A percentile compares a stretch with the other conserved stretches of the same genome.
Conservation (phyloP, 2,797 vertebrate genomes). For the Gambusia yucatana region DNA sequence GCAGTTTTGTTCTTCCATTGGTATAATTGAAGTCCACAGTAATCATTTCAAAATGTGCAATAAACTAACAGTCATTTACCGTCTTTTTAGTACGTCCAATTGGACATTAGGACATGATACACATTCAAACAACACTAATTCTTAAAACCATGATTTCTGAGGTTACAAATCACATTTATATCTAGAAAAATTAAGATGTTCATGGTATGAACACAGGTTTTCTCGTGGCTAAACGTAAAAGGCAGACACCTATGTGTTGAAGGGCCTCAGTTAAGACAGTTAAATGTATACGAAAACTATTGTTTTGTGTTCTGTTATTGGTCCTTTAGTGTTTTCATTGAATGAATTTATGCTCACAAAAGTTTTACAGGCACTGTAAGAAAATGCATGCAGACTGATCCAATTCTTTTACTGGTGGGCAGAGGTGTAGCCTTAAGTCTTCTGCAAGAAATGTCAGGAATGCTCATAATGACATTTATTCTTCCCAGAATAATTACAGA, state of each 20-base stretch:
- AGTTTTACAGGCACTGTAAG: neutral
- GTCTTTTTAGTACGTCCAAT: too few species aligned
- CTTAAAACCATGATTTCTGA: neutral
- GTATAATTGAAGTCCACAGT: too few species aligned
- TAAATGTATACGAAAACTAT: neutral
- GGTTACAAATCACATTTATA: neutral
- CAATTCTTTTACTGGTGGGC: neutral
- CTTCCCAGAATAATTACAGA: conserved; percentile 21
- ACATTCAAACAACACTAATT: neutral
- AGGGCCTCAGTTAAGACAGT: neutral
- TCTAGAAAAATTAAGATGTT: neutral
- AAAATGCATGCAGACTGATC: neutral
- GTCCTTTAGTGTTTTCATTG: neutral
- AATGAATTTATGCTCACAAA: neutral
- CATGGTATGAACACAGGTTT: too few species aligned
- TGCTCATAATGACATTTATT: conserved; percentile 21
- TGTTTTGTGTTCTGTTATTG: neutral
- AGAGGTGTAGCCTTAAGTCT: conserved; percentile 13
- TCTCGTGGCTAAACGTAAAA: neutral
- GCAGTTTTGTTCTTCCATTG: too few species aligned
- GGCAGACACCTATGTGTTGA: neutral
- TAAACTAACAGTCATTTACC: too few species aligned
- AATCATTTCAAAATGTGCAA: too few species aligned
- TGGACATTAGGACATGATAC: too few species aligned
- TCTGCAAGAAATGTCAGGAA: conserved; percentile 17